Base-by-base conservation (phyloP, 2,888 invertebrate genomes). In the Acronicta leporina region DNA sequence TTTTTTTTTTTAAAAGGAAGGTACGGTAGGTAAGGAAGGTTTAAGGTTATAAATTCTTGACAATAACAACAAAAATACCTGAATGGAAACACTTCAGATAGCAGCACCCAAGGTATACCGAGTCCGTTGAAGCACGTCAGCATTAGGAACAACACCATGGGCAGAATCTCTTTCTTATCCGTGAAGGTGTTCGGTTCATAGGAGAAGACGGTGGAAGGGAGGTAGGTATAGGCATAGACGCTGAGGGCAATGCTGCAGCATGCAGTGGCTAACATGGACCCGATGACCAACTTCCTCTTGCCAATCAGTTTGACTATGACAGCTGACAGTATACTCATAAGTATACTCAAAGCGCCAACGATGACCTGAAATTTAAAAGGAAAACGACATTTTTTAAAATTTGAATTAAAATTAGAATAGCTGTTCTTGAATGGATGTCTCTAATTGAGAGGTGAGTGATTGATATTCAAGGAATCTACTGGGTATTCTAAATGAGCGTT, bases 11-110 rank as follows among this genome's bases (percentile, higher is more conserved):
- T 20, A 20, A 20, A 20, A 4, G 20, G 20, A 3, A 20, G 4
- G 4, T 20, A 20, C n/a, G n/a, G n/a, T n/a, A n/a, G n/a, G n/a
- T n/a, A n/a, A n/a, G n/a, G n/a, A n/a, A n/a, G n/a, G n/a, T n/a
- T n/a, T n/a, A 27, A 5, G 6, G 7, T 30, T 10, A 9, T 5
- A 30, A 10, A 30, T 30, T 30, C 27, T 27, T 27, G 5, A 30
- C 1, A 30, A 30, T 7, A 0, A 30, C 10, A 30, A 8, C 16
- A 58, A 50, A 58, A 46, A 84, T 82, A 95, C 95, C 94, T 95
- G 69, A 95, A 94, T 0, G 95, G 95, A 72, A 95, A 95, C 1
- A 96, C 93, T 82, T 96, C 96, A 20, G 95, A 95, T 11, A 95
- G 72, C 62, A 95, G 76, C 60, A 95, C 91, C 95, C 95, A 96